Conservation (phyloP, 2,888 invertebrate genomes). For the Eugnorisma glareosa region DNA sequence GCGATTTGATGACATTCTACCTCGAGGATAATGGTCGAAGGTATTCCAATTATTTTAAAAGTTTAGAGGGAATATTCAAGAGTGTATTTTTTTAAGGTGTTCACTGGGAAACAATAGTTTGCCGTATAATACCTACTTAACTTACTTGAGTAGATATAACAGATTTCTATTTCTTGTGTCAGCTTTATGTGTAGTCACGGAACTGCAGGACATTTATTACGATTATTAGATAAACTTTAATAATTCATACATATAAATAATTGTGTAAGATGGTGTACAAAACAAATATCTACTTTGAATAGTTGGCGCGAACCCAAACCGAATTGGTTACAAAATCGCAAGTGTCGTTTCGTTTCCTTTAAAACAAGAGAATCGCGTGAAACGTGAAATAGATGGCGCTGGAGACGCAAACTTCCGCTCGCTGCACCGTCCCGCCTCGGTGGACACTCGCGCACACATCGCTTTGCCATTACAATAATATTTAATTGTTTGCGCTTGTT, state of each 20-base stretch:
- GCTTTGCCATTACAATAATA: background rate
- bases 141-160: background rate
- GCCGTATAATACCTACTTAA: background rate
- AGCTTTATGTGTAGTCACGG: background rate
- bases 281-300: slow-evolving; percentile 78
- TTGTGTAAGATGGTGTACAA: slow-evolving; percentile 63
- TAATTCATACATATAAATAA: slow-evolving; percentile 63
- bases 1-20: slow-evolving; percentile 63
- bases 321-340: slow-evolving; percentile 86
- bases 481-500: background rate
- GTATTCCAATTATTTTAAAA: slow-evolving; percentile 56
- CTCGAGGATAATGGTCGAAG: slow-evolving; percentile 55
- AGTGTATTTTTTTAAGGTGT: slow-evolving; percentile 1
- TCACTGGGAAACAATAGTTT: slow-evolving; percentile 24
- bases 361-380: slow-evolving; percentile 87
- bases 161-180: background rate
- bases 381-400: slow-evolving; percentile 87
- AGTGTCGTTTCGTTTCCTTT: slow-evolving; percentile 86
- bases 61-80: slow-evolving; percentile 28
- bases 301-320: slow-evolving; percentile 86
- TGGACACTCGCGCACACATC: slow-evolving; percentile 59
- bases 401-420: slow-evolving; percentile 86
- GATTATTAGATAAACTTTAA: slow-evolving; percentile 57
- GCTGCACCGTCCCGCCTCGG: slow-evolving; percentile 66
- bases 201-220: slow-evolving; percentile 25